phyloP scores from a whole-genome alignment of 37 sponge, comb jelly and placozoan genomes.

The Ephydatia muelleri region DNA sequence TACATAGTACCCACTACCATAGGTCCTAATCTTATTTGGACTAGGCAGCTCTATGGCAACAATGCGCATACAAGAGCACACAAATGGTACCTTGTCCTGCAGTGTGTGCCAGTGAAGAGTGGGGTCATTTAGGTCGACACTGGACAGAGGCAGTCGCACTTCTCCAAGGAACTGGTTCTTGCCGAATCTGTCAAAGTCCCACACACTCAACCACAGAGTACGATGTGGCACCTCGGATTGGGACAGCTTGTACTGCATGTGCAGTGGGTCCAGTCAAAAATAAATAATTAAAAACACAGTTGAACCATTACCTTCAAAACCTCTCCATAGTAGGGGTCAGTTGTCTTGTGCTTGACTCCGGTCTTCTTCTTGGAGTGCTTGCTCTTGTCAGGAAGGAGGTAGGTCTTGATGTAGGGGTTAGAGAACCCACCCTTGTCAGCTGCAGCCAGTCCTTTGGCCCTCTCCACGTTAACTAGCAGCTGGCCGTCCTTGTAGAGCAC shows the following conservation, averaged over 20 bases:
- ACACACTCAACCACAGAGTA: slow-evolving; percentile 68
- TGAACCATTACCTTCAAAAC: slow-evolving; percentile 37
- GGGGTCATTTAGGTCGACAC: slow-evolving; percentile 33
- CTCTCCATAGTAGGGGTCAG: slow-evolving; percentile 59
- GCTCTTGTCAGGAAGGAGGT: slow-evolving; percentile 66
- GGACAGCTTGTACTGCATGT: slow-evolving; percentile 61
- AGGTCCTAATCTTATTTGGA: no score
- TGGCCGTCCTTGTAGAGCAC: slow-evolving; percentile 42
- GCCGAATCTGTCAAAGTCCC: slow-evolving; percentile 60
- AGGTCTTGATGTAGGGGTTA: slow-evolving; percentile 71
- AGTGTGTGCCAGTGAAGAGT: slow-evolving; percentile 51
- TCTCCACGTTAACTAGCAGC: slow-evolving; percentile 46
- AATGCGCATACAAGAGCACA: no score
- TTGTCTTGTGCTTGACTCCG: slow-evolving; percentile 30
- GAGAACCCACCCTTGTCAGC: slow-evolving; percentile 43
- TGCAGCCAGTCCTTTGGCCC: slow-evolving; percentile 64
- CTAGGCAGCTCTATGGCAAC: no score
- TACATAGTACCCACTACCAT: no score
- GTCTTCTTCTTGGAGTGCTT: slow-evolving; percentile 73
- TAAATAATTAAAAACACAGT: neutral
- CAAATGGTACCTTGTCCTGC: slow-evolving; percentile 35
- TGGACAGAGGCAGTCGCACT: slow-evolving; percentile 46
- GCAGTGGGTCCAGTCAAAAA: no score
- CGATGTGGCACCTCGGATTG: slow-evolving; percentile 19
- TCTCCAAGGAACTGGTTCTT: slow-evolving; percentile 74